Conservation (phyloP, 2,113 vertebrate genomes). For the Peromyscus polionotus region DNA sequence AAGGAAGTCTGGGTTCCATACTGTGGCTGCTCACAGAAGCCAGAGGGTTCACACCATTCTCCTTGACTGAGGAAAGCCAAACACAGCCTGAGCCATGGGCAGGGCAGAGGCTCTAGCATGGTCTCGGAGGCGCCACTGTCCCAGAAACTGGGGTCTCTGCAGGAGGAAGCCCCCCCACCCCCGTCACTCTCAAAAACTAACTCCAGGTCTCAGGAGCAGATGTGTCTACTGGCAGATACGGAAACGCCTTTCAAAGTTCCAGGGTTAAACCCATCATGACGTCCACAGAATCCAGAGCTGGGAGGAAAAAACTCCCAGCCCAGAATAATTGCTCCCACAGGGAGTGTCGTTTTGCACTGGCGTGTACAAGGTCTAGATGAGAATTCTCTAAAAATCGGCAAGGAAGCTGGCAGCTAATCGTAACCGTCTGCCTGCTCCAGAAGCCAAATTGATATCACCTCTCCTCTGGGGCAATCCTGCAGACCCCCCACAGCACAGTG, state of each 20-base stretch:
- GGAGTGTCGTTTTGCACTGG: constrained; percentile 90
- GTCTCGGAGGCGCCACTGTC: not conserved
- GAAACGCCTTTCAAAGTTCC: constrained; percentile 86
- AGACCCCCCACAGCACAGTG: constrained; percentile 71
- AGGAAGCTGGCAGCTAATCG: constrained; percentile 82
- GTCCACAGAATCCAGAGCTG: constrained; percentile 88
- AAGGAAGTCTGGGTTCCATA: no score
- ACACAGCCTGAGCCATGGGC: not conserved
- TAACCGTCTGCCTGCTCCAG: constrained; percentile 74
- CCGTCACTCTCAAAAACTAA: constrained; percentile 56
- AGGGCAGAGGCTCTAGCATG: not conserved
- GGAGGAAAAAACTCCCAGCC: constrained; percentile 81
- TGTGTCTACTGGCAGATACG: constrained; percentile 74
- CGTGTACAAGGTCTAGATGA: constrained; percentile 86
- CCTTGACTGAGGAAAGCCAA: rapidly evolving
- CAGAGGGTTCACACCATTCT: not conserved
- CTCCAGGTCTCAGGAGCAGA: constrained; percentile 69
- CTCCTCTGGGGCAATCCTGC: constrained; percentile 75
- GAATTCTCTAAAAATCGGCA: constrained; percentile 84
- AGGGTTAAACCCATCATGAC: constrained; percentile 90
- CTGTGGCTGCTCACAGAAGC: not conserved
- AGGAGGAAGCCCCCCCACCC: not conserved
- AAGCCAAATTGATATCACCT: constrained; percentile 62
- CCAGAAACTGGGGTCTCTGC: not conserved
- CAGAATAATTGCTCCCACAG: constrained; percentile 95